Evolutionary conservation across 2,797 vertebrate genomes (phyloP).

Genomic region (Avahi laniger): DNA sequence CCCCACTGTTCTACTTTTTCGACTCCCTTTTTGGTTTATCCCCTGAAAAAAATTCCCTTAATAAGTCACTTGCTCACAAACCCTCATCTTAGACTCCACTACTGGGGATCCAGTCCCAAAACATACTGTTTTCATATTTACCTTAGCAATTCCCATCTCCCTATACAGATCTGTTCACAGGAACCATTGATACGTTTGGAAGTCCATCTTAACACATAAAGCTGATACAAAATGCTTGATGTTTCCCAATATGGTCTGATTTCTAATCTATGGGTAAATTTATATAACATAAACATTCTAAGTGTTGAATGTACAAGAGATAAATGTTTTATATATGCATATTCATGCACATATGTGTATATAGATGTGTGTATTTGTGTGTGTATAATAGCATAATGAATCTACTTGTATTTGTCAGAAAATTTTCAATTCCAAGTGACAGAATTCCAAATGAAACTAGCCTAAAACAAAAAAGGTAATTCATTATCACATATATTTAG

Average conservation of each 20-base stretch:
- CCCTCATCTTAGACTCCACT: neutral
- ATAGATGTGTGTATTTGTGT: neutral
- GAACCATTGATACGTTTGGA: neutral
- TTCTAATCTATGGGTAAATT: neutral
- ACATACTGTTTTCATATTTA: neutral
- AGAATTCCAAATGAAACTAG: neutral
- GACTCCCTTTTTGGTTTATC: neutral
- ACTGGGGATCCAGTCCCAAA: neutral
- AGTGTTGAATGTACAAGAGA: neutral
- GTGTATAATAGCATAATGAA: neutral
- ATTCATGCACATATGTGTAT: neutral
- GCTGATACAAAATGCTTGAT: neutral
- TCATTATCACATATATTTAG: neutral
- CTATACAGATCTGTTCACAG: neutral
- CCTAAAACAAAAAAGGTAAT: neutral
- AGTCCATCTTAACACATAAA: neutral
- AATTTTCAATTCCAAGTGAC: neutral
- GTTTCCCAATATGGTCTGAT: neutral
- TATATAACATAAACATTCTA: neutral
- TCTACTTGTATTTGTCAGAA: neutral
- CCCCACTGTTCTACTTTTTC: neutral
- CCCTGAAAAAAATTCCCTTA: neutral
- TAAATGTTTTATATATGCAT: neutral
- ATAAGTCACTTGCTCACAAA: neutral
- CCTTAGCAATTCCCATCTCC: neutral